Evolutionary conservation across 2,888 invertebrate species (phyloP), one percentile per base, ranked within the genome.

Genomic region (Melanostoma scalare): DNA sequence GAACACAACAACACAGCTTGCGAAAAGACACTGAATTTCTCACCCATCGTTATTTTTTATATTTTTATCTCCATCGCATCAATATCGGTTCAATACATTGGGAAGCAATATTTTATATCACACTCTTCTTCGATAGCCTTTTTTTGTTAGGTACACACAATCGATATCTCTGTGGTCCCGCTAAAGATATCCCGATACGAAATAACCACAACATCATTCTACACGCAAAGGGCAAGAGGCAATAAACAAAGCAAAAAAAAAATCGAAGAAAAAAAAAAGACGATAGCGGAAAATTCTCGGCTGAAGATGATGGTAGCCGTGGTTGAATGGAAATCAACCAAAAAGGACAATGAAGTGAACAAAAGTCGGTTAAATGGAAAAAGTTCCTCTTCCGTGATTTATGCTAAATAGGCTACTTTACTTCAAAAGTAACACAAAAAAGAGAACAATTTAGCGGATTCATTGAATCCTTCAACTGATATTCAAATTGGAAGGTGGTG

Each of bases 371-470:
- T 84, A 84, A 84, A 84, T 79, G 79, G 69, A 79, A 84, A 84
- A 84, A 84, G 74, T 84, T 84, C 74, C 9, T 74, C 69, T 69
- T 74, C 61, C 79, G 84, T 79, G 79, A 84, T 79, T 74, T 84
- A 79, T 84, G 79, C 84, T 74, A 84, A 84, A 84, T 84, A 84
- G 84, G 79, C 84, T 84, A 79, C 84, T 79, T 84, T 79, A 79
- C 68, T 73, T 60, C 71, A 81, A 42, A 71, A 76, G 76, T 75
- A 71, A 81, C 69, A 79, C 58, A 42, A 69, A 79, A 71, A 76
- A 71, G 4, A 65, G 74, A 63, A 79, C 74, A 79, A 79, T 84
- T 79, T 84, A 71, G 71, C 79, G 74, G 84, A 84, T 74, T 84
- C 79, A 84, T 84, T 79, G 79, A 79, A 79, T 84, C 65, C 84